Evolutionary conservation across 1,140 invertebrate species (phyloP), one percentile per base, ranked within the genome.

Genomic region (Drosophila ogumai): DNA sequence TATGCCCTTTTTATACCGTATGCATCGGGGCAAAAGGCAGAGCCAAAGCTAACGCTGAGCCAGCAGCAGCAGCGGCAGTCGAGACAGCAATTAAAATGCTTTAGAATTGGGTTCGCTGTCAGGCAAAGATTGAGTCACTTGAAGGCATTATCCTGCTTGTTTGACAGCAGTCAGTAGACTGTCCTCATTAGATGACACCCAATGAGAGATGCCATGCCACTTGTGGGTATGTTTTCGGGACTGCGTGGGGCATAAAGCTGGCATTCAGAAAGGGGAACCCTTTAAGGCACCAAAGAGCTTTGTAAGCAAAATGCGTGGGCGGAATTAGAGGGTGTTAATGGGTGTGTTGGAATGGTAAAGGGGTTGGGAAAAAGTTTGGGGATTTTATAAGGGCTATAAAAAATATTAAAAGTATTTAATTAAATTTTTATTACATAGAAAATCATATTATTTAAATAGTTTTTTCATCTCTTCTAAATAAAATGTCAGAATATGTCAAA

Each of bases 31-130:
- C n/a, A 38, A 43, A 55, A 38, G 46, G 17, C 31, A 50, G 17
- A 41, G 25, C 47, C 41, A 43, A 58, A 57, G 54, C 22, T 17
- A 58, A 46, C 22, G 52, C 60, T 46, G 19, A 55, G 58, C 41
- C 47, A 46, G 32, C 19, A 22, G 17, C 41, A 12, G 31, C 50
- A 15, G 32, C 59, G 34, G 31, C 25, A 32, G 54, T 38, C 10
- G 68, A 71, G 69, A 72, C 54, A 73, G 76, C 84, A 87, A 80
- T 88, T 81, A 85, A 73, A 76, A 80, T 61, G 72, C 64, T 65
- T 84, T 74, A 61, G 68, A 78, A 78, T 61, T 58, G 56, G 22
- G 55, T 75, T 58, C n/a, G 50, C 49, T 67, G 61, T 59, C 59
- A 56, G 60, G 74, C 68, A 81, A 77, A 68, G 59, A 76, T 73